phyloP scores from a whole-genome alignment of 2,797 vertebrate species.

The Choloepus didactylus region DNA sequence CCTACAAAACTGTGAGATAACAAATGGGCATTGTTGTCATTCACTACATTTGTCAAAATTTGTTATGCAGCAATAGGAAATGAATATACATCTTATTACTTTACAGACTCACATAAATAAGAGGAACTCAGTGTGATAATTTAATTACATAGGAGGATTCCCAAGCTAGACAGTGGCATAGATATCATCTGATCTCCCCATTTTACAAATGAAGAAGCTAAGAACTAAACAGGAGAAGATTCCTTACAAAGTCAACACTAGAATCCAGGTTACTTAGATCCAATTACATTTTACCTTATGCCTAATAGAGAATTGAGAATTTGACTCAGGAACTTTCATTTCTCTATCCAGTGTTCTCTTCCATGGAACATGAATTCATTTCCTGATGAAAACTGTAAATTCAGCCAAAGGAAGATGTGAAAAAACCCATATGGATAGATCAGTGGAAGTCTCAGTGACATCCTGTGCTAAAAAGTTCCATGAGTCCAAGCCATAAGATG shows the following conservation, averaged over 20 bases:
- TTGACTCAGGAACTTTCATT: neutral
- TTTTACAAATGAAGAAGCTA: conserved; percentile 3
- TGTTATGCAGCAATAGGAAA: neutral
- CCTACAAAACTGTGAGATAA: neutral
- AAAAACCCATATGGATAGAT: neutral
- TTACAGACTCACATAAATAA: neutral
- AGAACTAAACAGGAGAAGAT: neutral
- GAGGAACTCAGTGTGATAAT: neutral
- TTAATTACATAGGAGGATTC: neutral
- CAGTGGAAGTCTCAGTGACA: neutral
- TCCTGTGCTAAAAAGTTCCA: neutral
- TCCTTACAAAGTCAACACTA: neutral
- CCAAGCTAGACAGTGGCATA: neutral
- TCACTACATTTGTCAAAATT: neutral
- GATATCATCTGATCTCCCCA: neutral
- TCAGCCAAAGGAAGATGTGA: neutral
- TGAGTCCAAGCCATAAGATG: neutral
- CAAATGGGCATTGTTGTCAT: neutral
- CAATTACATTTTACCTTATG: neutral
- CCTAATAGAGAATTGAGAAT: neutral
- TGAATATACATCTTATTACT: neutral
- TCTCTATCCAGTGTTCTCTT: neutral
- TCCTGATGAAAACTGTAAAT: neutral
- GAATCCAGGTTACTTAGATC: neutral
- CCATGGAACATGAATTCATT: neutral